These are phyloP conservation scores for Intellagama lesueurii DNA, from an alignment of 2,797 vertebrate species.

Conservation along the genomic window DNA sequence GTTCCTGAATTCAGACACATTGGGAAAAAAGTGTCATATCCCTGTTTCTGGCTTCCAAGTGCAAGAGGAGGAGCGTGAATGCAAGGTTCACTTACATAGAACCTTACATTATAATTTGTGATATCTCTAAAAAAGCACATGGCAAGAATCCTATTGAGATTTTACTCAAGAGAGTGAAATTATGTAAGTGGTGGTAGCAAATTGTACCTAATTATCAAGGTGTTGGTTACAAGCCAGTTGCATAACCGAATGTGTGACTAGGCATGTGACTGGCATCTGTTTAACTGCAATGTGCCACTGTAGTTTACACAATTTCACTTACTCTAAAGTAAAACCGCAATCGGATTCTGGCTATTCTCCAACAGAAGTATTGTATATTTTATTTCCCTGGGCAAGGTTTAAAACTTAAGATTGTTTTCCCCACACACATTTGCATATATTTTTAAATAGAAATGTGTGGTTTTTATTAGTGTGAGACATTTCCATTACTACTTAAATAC, in stretches of 20 bases:
- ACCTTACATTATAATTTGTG: neutral
- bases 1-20: neutral
- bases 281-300: too few relatives aligned
- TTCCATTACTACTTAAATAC: neutral
- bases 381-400: neutral
- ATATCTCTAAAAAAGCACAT: neutral
- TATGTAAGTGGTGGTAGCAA: too few relatives aligned
- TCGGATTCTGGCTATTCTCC: too few relatives aligned
- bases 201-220: too few relatives aligned
- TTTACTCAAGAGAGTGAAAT: too few relatives aligned
- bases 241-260: too few relatives aligned
- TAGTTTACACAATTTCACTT: too few relatives aligned
- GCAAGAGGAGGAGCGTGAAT: neutral
- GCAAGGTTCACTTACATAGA: neutral
- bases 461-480: neutral
- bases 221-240: too few relatives aligned
- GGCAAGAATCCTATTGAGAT: neutral
- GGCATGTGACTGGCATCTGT: too few relatives aligned
- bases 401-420: neutral
- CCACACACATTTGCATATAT: neutral
- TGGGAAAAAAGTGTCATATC: neutral
- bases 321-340: too few relatives aligned
- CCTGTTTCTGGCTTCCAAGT: neutral
- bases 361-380: rapidly evolving
- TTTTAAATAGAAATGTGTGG: neutral